Conservation (phyloP, 2,113 vertebrate genomes). For the Tautogolabrus adspersus region DNA sequence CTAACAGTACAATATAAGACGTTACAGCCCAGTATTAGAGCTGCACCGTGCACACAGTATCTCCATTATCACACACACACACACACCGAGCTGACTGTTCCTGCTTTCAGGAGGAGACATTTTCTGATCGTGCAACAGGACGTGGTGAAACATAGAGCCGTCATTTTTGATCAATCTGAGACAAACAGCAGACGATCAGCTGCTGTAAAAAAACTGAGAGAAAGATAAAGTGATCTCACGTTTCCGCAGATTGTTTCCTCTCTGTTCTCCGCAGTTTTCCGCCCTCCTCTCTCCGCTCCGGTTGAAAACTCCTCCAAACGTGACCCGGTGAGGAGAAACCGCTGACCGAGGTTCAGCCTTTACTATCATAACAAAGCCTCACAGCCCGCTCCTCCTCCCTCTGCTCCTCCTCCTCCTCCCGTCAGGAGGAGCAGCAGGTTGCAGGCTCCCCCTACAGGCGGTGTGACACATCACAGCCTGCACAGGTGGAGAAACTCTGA, state of each 20-base stretch:
- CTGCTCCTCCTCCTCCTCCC: slow-evolving; percentile 5
- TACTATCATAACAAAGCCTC: slow-evolving; percentile 47
- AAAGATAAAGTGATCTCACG: slow-evolving; percentile 13
- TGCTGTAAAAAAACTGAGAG: no score
- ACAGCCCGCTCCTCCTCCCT: slow-evolving; percentile 32
- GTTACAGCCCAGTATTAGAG: background rate
- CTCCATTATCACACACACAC: background rate
- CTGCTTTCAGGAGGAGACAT: background rate
- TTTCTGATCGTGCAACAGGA: background rate
- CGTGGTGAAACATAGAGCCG: background rate
- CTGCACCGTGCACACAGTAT: background rate
- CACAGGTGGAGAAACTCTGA: no score
- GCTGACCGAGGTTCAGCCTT: slow-evolving; percentile 20
- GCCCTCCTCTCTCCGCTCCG: background rate
- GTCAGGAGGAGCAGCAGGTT: background rate
- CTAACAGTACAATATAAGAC: background rate
- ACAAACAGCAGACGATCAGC: background rate
- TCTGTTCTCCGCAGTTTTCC: background rate
- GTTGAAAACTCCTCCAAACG: background rate
- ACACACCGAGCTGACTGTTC: background rate
- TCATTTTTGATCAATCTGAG: background rate
- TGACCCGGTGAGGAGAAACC: slow-evolving; percentile 20
- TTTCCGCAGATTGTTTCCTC: background rate
- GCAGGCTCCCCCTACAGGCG: slow-evolving; percentile 25
- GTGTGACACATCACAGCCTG: slow-evolving; percentile 5